These are phyloP conservation scores for Lochmaea crataegi DNA, from an alignment of 2,888 invertebrate genomes.

Conservation along the genomic window DNA sequence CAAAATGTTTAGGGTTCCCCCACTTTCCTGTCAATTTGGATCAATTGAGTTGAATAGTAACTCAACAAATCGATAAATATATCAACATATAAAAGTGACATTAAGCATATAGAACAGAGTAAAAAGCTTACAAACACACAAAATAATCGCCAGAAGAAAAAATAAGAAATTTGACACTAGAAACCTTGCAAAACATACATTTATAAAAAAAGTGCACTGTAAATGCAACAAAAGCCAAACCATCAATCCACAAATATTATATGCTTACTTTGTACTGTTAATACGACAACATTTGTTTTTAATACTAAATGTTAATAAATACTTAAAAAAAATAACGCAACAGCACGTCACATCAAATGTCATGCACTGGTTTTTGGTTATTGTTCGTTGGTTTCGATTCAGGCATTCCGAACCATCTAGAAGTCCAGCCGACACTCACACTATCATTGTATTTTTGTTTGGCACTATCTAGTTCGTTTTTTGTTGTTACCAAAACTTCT, in stretches of 20 bases:
- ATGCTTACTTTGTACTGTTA: constrained; percentile 13
- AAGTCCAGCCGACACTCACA: constrained; percentile 62
- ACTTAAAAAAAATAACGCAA: constrained; percentile 24
- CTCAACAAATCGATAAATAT: no score
- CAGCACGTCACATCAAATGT: constrained; percentile 53
- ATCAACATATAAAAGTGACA: no score
- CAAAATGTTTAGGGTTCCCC: no score
- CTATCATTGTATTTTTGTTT: constrained; percentile 57
- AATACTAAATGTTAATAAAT: constrained; percentile 12
- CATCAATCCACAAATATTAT: not conserved
- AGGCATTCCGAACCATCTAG: constrained; percentile 59
- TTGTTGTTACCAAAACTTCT: constrained; percentile 59
- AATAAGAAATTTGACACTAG: no score
- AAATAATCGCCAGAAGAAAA: no score
- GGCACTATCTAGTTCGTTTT: constrained; percentile 59
- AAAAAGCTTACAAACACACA: no score
- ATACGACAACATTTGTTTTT: not conserved
- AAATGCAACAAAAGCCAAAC: not conserved
- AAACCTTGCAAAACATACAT: no score
- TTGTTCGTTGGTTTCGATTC: constrained; percentile 49
- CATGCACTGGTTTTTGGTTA: constrained; percentile 60
- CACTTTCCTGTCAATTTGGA: no score
- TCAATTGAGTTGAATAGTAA: no score
- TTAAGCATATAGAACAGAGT: no score
- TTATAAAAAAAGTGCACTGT: not conserved